These are phyloP conservation scores for Tachina lurida DNA, from an alignment of 2,888 invertebrate species.

Conservation along the genomic window DNA sequence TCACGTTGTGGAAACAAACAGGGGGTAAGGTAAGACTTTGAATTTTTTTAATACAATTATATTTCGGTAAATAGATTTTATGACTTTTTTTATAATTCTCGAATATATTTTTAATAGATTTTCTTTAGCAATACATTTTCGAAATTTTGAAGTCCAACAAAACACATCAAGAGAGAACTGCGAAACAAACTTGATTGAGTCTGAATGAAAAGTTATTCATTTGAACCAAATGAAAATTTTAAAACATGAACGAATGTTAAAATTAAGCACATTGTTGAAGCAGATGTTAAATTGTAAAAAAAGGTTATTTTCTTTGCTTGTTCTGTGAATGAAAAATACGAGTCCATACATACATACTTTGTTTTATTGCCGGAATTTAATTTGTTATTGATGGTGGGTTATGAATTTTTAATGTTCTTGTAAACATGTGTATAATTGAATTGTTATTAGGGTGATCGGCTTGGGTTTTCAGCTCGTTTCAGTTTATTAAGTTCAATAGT, in stretches of 20 bases:
- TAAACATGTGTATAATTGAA: slow-evolving; percentile 66
- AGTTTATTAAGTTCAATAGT: too few relatives aligned
- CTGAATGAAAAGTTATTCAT: not conserved
- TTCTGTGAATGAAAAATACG: slow-evolving; percentile 17
- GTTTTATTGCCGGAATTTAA: slow-evolving; percentile 67
- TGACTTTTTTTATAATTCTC: too few relatives aligned
- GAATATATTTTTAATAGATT: too few relatives aligned
- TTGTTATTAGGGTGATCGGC: slow-evolving; percentile 29
- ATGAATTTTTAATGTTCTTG: slow-evolving; percentile 66
- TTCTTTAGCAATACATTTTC: too few relatives aligned
- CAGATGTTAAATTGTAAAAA: slow-evolving; percentile 14
- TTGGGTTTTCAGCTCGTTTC: not conserved
- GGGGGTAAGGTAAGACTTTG: too few relatives aligned
- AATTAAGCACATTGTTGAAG: not conserved
- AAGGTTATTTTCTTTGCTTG: not conserved
- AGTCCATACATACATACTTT: too few relatives aligned
- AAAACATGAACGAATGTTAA: not conserved
- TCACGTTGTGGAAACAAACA: too few relatives aligned
- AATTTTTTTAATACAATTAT: too few relatives aligned
- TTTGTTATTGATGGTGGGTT: slow-evolving; percentile 69
- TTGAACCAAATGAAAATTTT: not conserved
- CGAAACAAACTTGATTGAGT: not conserved
- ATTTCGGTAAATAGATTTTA: too few relatives aligned
- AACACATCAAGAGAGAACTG: not conserved
- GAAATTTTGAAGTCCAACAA: too few relatives aligned